phyloP scores from a whole-genome alignment of 1,140 invertebrate species.

The Sycophila sp. region DNA sequence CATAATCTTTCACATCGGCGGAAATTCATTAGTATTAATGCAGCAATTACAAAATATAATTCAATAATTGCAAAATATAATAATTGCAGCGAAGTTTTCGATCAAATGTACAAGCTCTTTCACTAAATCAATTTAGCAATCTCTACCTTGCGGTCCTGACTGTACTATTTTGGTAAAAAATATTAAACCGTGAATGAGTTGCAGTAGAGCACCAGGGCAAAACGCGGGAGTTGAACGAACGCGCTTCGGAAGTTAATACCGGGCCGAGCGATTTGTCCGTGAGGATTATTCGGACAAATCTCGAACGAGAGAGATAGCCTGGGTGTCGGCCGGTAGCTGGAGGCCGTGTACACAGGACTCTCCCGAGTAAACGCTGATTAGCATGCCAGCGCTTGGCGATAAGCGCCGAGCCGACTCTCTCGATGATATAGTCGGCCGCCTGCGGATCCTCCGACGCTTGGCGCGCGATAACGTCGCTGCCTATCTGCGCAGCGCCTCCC shows the following conservation, averaged over 20 bases:
- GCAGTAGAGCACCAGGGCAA: neutral
- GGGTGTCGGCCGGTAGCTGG: neutral
- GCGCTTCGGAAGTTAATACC: conserved; percentile 40
- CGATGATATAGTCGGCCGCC: conserved; percentile 48
- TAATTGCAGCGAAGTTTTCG: too few species aligned
- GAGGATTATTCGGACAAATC: conserved; percentile 49
- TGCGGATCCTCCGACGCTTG: neutral
- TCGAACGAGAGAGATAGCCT: conserved; percentile 23
- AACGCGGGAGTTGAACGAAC: neutral
- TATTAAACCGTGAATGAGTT: too few species aligned
- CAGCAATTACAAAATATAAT: too few species aligned
- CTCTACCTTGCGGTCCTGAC: too few species aligned
- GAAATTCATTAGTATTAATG: too few species aligned
- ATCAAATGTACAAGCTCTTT: too few species aligned
- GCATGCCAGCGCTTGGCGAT: conserved; percentile 49
- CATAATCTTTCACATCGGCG: too few species aligned
- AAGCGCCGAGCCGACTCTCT: conserved; percentile 46
- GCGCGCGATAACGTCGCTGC: conserved; percentile 5
- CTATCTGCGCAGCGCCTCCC: neutral
- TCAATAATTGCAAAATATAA: too few species aligned
- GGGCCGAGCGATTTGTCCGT: conserved; percentile 40
- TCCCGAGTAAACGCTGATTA: conserved; percentile 43
- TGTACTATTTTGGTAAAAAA: too few species aligned
- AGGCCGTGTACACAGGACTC: neutral
- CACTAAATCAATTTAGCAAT: too few species aligned